phyloP scores from a whole-genome alignment of 2,113 vertebrate species.

The Dasypus novemcinctus region DNA sequence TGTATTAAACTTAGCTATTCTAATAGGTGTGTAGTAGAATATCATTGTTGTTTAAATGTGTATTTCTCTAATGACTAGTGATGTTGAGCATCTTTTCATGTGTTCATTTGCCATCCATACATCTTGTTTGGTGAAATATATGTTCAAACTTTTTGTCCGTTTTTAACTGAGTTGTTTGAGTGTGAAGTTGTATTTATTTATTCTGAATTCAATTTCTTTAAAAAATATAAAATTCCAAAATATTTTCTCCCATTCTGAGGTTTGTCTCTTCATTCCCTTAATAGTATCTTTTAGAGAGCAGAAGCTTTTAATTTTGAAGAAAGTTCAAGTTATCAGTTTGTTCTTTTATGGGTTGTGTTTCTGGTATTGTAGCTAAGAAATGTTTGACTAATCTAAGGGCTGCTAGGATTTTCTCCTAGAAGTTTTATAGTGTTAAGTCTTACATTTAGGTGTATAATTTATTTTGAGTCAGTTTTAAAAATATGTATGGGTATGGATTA shows the following conservation, averaged over 20 bases:
- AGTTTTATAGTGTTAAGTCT: constrained; percentile 15
- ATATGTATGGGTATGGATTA: neutral
- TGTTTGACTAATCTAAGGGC: neutral
- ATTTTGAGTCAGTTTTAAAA: constrained; percentile 9
- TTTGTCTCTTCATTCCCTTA: constrained; percentile 41
- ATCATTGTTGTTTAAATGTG: neutral
- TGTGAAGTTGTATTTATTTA: neutral
- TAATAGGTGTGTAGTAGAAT: neutral
- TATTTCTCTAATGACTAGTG: neutral
- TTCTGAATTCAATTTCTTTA: neutral
- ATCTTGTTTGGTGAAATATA: neutral
- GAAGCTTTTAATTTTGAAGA: constrained; percentile 42
- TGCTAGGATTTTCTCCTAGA: neutral
- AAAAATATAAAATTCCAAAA: neutral
- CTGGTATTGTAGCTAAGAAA: neutral
- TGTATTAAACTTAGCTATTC: neutral
- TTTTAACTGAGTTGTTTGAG: neutral
- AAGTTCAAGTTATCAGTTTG: neutral
- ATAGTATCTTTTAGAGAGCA: neutral
- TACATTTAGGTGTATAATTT: constrained; percentile 15
- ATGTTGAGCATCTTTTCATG: neutral
- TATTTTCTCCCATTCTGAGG: neutral
- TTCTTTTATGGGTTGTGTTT: constrained; percentile 31
- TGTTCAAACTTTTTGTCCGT: neutral
- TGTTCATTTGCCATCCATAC: neutral